Evolutionary conservation across 2,888 invertebrate species (phyloP).

Genomic region (Nebria brevicollis): DNA sequence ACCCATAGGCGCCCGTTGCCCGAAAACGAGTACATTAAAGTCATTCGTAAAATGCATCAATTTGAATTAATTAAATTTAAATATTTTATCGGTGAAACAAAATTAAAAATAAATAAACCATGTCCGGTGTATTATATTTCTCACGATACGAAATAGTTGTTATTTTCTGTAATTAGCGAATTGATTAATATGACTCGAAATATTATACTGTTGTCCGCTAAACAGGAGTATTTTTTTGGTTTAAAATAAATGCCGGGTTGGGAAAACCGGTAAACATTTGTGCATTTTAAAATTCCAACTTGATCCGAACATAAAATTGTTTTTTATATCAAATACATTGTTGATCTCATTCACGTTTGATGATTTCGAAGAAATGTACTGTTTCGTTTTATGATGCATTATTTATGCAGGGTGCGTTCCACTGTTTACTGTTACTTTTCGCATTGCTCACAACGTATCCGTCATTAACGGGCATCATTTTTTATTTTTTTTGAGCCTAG

Average conservation of each 20-base stretch:
- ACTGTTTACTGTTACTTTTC: slow-evolving; percentile 29
- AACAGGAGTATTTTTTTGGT: not conserved
- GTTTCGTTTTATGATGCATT: slow-evolving; percentile 18
- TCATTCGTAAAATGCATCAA: slow-evolving; percentile 16
- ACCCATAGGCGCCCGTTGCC: not conserved
- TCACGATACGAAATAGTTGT: not conserved
- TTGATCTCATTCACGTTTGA: slow-evolving; percentile 8
- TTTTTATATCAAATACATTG: slow-evolving; percentile 4
- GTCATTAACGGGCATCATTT: slow-evolving; percentile 4
- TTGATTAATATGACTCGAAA: not conserved
- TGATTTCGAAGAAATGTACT: slow-evolving; percentile 24
- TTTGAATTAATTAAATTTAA: slow-evolving; percentile 23
- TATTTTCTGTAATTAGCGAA: not conserved
- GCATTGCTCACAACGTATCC: slow-evolving; percentile 19
- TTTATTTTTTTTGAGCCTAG: not conserved
- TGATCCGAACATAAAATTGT: not conserved
- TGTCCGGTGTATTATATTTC: slow-evolving; percentile 7
- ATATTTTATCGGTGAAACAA: slow-evolving; percentile 6
- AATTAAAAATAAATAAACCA: not conserved
- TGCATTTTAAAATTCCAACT: not conserved
- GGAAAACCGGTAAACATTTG: slow-evolving; percentile 3
- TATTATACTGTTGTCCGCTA: not conserved
- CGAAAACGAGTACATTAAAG: slow-evolving; percentile 9
- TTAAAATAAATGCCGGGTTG: not conserved
- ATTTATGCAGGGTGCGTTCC: slow-evolving; percentile 29